Percentiles rank a stretch among this genome's conserved stretches.
phyloP scores from a whole-genome alignment of 2,888 invertebrate species.

The Rapana venosa region DNA sequence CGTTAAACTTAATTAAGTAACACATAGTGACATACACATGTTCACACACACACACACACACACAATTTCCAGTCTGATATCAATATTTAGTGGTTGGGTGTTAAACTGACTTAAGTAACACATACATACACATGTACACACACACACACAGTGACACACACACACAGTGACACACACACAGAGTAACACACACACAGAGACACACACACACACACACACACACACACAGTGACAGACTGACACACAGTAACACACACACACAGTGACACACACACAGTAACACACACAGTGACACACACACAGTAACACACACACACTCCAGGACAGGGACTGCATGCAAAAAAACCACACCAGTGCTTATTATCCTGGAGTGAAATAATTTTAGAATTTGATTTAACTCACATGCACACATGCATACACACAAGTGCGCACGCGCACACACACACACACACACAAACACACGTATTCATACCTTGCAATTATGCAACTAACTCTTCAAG shows the following conservation, averaged over 20 bases:
- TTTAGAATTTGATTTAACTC: not conserved
- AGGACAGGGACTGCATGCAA: not conserved
- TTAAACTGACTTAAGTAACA: too few species aligned
- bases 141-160: not conserved
- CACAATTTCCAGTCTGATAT: too few species aligned
- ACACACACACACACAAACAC: not conserved
- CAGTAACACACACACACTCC: not conserved
- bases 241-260: too few species aligned
- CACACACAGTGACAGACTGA: not conserved
- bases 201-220: not conserved
- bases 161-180: too few species aligned
- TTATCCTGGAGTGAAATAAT: too few species aligned
- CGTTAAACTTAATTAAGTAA: too few species aligned
- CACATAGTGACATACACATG: too few species aligned
- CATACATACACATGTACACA: not conserved
- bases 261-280: not conserved
- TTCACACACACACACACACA: too few species aligned
- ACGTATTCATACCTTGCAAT: not conserved
- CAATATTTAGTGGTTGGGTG: too few species aligned
- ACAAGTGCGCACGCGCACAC: not conserved
- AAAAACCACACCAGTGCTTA: too few species aligned
- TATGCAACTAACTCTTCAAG: too few species aligned
- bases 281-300: not conserved
- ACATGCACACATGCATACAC: not conserved
- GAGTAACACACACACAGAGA: too few species aligned